A percentile compares a stretch with the other conserved stretches of the same genome.
These are phyloP conservation scores for Hyposoter dolosus DNA, from an alignment of 2,888 invertebrate species.

Conservation along the genomic window DNA sequence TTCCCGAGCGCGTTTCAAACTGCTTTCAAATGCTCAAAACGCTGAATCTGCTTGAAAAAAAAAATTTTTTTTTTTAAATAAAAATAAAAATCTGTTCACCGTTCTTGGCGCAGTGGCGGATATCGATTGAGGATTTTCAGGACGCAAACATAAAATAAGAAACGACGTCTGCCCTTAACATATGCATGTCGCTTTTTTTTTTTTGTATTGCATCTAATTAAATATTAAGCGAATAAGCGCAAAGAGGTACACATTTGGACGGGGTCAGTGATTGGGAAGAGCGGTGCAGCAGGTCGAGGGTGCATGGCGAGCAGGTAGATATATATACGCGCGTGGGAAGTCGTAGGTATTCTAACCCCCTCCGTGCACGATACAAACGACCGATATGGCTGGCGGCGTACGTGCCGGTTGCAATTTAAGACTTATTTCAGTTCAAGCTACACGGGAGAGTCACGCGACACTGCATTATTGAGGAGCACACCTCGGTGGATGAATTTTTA, in stretches of 20 bases:
- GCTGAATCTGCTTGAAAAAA: no score
- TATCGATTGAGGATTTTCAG: no score
- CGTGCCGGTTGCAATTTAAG: conserved; percentile 3
- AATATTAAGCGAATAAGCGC: conserved; percentile 67
- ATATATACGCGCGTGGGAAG: no score
- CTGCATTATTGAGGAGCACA: conserved; percentile 75
- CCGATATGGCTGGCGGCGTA: neutral
- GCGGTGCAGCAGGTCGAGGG: neutral
- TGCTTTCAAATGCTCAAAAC: neutral
- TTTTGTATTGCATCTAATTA: conserved; percentile 66
- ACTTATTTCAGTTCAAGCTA: conserved; percentile 1
- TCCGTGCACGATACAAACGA: neutral
- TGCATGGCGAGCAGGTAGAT: no score
- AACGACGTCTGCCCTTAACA: neutral
- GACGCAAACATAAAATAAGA: neutral
- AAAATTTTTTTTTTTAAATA: no score
- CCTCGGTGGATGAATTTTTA: conserved; percentile 74
- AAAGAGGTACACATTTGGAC: conserved; percentile 33
- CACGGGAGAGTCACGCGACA: conserved; percentile 75
- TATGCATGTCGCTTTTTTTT: neutral
- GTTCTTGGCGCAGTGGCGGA: no score
- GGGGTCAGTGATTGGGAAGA: neutral
- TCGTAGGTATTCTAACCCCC: conserved; percentile 15
- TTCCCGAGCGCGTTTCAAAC: neutral
- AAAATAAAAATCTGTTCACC: no score